Evolutionary conservation across 2,113 vertebrate species (phyloP).

Genomic region (Megalops atlanticus): DNA sequence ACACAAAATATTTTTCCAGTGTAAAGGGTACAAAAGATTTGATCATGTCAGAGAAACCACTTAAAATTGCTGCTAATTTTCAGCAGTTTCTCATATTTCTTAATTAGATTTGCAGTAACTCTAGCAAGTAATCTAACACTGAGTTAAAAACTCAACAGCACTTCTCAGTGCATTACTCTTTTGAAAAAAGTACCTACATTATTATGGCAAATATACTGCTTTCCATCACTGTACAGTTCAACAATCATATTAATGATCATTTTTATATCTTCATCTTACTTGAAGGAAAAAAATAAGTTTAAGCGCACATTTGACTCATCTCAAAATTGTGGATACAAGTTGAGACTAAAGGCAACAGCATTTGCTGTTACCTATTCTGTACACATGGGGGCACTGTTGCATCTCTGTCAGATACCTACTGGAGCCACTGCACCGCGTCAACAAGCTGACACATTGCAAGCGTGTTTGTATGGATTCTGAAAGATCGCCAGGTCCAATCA

Average conservation of each 20-base stretch:
- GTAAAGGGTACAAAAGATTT: slow-evolving; percentile 43
- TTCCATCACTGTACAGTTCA: not conserved
- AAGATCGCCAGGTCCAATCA: slow-evolving; percentile 73
- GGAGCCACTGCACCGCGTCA: slow-evolving; percentile 43
- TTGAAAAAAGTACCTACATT: not conserved
- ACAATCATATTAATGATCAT: not conserved
- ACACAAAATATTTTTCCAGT: slow-evolving; percentile 28
- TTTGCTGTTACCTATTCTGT: slow-evolving; percentile 39
- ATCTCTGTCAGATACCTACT: slow-evolving; percentile 31
- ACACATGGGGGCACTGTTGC: slow-evolving; percentile 57
- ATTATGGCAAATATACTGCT: not conserved
- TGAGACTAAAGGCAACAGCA: not conserved
- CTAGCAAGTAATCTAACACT: slow-evolving; percentile 27
- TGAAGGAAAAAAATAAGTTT: not conserved
- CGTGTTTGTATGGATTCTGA: slow-evolving; percentile 46
- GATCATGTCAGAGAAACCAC: slow-evolving; percentile 47
- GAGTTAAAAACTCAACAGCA: slow-evolving; percentile 37
- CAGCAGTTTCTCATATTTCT: slow-evolving; percentile 51
- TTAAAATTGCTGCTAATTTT: slow-evolving; percentile 60
- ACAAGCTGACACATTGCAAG: slow-evolving; percentile 55
- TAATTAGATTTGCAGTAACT: slow-evolving; percentile 48
- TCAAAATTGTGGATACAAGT: not conserved
- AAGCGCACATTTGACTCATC: not conserved
- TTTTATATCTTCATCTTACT: not conserved
- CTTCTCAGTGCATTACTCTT: slow-evolving; percentile 31